These are phyloP conservation scores for Patagioenas fasciata DNA, from an alignment of 2,113 vertebrate genomes.

Conservation along the genomic window DNA sequence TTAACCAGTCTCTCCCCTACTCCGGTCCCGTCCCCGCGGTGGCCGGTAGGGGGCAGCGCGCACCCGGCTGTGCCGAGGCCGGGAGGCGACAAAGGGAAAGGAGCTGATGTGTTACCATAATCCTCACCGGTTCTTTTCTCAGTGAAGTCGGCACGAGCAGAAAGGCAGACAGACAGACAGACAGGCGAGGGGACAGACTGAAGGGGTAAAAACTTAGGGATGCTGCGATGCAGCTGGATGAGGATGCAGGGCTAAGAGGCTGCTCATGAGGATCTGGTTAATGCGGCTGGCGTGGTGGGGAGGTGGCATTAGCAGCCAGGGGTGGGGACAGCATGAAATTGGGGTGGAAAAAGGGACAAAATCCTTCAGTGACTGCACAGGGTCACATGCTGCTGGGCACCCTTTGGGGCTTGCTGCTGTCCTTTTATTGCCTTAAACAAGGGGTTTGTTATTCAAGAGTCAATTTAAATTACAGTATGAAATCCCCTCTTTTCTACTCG, in stretches of 20 bases:
- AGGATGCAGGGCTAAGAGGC: neutral
- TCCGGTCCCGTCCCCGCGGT: no score
- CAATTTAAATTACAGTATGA: neutral
- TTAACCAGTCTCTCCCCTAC: no score
- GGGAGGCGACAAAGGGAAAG: rapidly evolving
- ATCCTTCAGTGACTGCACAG: neutral
- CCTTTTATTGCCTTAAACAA: neutral
- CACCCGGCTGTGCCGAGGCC: no score
- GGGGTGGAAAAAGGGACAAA: neutral
- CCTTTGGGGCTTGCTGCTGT: neutral
- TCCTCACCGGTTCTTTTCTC: neutral
- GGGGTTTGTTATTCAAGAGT: neutral
- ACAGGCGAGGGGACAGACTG: neutral
- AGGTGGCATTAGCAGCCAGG: neutral
- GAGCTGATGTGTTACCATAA: neutral
- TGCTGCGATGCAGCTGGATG: neutral
- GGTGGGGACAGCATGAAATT: neutral
- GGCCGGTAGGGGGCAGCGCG: no score
- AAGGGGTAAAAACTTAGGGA: neutral
- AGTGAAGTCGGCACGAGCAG: neutral
- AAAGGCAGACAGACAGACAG: neutral
- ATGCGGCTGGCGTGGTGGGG: neutral
- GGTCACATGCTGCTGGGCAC: rapidly evolving
- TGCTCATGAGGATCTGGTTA: neutral
- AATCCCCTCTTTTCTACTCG: neutral